phyloP scores from a whole-genome alignment of 2,113 vertebrate species.

The Tretioscincus oriximinensis region DNA sequence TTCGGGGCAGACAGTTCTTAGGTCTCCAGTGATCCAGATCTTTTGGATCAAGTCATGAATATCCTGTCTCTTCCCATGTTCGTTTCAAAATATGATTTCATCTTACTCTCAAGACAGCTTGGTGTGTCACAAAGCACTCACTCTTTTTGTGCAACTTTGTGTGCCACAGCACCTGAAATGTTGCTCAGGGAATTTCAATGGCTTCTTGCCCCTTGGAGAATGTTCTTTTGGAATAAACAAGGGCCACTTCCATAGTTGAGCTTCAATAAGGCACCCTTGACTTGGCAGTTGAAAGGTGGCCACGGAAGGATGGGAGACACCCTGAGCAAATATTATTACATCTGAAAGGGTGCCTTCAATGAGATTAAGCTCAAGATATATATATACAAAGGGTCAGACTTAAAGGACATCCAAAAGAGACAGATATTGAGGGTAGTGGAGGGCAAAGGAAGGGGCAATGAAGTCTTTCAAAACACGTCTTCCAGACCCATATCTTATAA shows the following conservation, averaged over 20 bases:
- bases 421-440: neutral
- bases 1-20: too few relatives aligned
- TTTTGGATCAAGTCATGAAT: neutral
- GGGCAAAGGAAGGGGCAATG: neutral
- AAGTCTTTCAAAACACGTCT: neutral
- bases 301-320: neutral
- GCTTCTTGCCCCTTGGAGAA: neutral
- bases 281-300: neutral
- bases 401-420: neutral
- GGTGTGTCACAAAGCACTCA: neutral
- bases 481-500: neutral
- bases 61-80: neutral
- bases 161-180: neutral
- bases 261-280: neutral
- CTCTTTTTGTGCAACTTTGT: neutral
- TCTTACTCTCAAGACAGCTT: neutral
- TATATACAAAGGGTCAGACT: neutral
- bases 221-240: neutral
- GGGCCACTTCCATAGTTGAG: neutral
- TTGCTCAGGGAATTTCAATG: neutral
- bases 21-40: too few relatives aligned
- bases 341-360: neutral
- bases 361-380: neutral
- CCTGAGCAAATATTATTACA: conserved; percentile 22
- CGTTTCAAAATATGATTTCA: neutral